Evolutionary conservation across 1,140 invertebrate species (phyloP).

Genomic region (Penaeus chinensis): DNA sequence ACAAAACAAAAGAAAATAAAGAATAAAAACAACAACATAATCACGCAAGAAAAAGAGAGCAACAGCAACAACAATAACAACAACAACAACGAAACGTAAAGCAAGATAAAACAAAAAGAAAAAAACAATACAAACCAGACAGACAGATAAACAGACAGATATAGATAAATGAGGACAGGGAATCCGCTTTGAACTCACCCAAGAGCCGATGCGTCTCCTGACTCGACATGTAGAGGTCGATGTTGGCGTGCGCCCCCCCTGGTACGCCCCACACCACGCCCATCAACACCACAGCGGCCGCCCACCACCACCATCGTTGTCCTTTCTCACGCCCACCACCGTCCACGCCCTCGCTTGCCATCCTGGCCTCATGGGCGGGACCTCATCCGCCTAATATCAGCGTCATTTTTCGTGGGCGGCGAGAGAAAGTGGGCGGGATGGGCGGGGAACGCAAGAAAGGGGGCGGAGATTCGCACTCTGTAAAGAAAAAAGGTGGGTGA

Average conservation of each 20-base stretch:
- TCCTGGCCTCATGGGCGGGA: constrained; percentile 39
- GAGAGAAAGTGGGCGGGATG: neutral
- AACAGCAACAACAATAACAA: too few species aligned
- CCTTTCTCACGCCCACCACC: neutral
- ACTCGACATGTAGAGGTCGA: constrained; percentile 50
- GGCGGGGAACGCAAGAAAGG: neutral
- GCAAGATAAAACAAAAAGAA: too few species aligned
- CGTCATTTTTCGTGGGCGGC: neutral
- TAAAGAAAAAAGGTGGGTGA: too few species aligned
- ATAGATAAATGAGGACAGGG: too few species aligned
- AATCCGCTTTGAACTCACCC: constrained; percentile 1
- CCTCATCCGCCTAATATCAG: neutral
- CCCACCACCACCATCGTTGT: constrained; percentile 29
- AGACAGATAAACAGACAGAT: too few species aligned
- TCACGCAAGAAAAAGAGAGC: too few species aligned
- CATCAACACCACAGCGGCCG: constrained; percentile 17
- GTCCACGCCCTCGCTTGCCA: constrained; percentile 11
- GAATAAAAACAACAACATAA: too few species aligned
- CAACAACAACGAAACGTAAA: too few species aligned
- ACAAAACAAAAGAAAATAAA: too few species aligned
- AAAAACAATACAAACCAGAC: too few species aligned
- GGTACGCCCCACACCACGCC: constrained; percentile 13
- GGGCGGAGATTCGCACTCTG: too few species aligned
- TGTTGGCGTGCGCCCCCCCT: constrained; percentile 21
- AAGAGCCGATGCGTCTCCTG: constrained; percentile 39